Percentiles rank a stretch among this genome's conserved stretches.
Evolutionary conservation across 2,888 invertebrate genomes (phyloP).

Genomic region (Allacma fusca): DNA sequence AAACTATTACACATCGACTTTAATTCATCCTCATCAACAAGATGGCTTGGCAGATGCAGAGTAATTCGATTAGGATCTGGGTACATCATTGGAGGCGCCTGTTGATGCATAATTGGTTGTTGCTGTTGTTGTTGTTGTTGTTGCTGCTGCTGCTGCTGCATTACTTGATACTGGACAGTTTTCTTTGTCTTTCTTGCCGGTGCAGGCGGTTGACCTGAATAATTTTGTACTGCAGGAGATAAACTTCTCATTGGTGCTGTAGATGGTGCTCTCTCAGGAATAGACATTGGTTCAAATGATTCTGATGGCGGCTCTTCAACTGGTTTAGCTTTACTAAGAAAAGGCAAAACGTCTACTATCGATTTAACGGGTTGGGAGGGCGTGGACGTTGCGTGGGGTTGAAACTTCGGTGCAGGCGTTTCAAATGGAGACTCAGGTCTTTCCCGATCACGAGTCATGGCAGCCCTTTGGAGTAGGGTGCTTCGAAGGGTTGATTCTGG

Average conservation of each 20-base stretch:
- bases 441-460: neutral
- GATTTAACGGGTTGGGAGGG: neutral
- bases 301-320: neutral
- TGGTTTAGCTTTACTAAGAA: slow-evolving; percentile 21
- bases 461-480: slow-evolving; percentile 26
- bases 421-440: slow-evolving; percentile 21
- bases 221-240: slow-evolving; percentile 5
- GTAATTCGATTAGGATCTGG: slow-evolving; percentile 36
- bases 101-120: slow-evolving; percentile 9
- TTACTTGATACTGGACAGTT: slow-evolving; percentile 14
- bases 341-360: slow-evolving; percentile 43
- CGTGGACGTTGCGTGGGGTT: neutral
- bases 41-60: slow-evolving; percentile 55
- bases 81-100: neutral
- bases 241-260: neutral
- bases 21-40: slow-evolving; percentile 59
- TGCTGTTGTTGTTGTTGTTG: neutral
- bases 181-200: slow-evolving; percentile 16
- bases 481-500: slow-evolving; percentile 26
- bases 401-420: neutral
- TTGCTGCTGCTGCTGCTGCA: neutral
- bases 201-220: slow-evolving; percentile 2
- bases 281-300: neutral
- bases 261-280: neutral
- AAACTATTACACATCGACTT: slow-evolving; percentile 58